These are phyloP conservation scores for Rhinopithecus roxellana DNA, from an alignment of 2,113 vertebrate species.

Conservation along the genomic window DNA sequence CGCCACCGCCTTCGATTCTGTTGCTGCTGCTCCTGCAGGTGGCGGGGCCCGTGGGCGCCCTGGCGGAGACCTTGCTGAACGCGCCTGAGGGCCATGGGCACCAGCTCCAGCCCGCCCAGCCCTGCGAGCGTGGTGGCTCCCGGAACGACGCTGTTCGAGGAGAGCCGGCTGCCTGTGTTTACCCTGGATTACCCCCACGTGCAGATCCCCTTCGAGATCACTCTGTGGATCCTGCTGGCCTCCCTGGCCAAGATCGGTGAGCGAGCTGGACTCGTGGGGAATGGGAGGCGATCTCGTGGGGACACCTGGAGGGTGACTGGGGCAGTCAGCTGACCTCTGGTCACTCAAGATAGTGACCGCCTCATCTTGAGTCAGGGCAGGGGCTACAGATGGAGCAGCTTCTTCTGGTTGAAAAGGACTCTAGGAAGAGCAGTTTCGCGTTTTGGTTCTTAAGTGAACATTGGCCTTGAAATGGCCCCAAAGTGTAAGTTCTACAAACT, in stretches of 20 bases:
- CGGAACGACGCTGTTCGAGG: conserved; percentile 79
- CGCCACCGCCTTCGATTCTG: background rate
- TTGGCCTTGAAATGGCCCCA: background rate
- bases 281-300: background rate
- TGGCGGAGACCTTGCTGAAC: conserved; percentile 60
- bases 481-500: background rate
- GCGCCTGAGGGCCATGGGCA: conserved; percentile 47
- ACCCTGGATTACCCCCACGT: conserved; percentile 93
- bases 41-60: conserved; percentile 41
- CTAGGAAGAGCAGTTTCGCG: background rate
- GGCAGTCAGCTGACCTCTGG: background rate
- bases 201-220: conserved; percentile 97
- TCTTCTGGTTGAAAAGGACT: background rate
- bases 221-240: conserved; percentile 96
- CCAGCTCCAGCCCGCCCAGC: conserved; percentile 69
- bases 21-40: conserved; percentile 58
- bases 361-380: background rate
- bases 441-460: background rate
- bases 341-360: background rate
- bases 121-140: conserved; percentile 79
- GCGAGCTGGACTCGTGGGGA: conserved; percentile 51
- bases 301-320: background rate
- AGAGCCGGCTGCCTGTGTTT: conserved; percentile 89
- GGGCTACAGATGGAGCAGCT: background rate
- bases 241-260: conserved; percentile 98